Percentiles rank a stretch among this genome's conserved stretches.
Evolutionary conservation across 2,888 invertebrate genomes (phyloP).

Genomic region (Noctua comes): DNA sequence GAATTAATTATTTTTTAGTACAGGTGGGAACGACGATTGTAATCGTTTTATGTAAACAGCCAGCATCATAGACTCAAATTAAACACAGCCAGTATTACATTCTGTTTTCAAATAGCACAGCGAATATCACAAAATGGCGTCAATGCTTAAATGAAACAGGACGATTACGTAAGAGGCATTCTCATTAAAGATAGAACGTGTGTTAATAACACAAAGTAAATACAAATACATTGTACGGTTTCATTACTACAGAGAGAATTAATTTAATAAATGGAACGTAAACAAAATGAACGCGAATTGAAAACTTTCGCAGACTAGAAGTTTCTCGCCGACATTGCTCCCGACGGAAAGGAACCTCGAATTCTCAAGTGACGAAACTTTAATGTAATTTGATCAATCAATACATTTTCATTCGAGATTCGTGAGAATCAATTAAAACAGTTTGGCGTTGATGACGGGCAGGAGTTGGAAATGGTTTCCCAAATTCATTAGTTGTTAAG

Average conservation of each 20-base stretch:
- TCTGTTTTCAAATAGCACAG: constrained; percentile 6
- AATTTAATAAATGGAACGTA: constrained; percentile 57
- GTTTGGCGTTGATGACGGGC: constrained; percentile 50
- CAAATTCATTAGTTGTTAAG: constrained; percentile 48
- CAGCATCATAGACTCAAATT: constrained; percentile 6
- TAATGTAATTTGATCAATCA: constrained; percentile 53
- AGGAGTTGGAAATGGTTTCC: constrained; percentile 44
- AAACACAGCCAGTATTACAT: constrained; percentile 1
- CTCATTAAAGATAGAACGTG: constrained; percentile 33
- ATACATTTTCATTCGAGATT: constrained; percentile 51
- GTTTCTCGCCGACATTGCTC: constrained; percentile 35
- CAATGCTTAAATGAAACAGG: constrained; percentile 29
- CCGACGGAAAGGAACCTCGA: constrained; percentile 25
- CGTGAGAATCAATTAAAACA: constrained; percentile 63
- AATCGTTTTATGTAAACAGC: not conserved
- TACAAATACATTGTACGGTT: constrained; percentile 41
- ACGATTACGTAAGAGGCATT: constrained; percentile 21
- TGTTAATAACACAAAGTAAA: constrained; percentile 49
- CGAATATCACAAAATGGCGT: constrained; percentile 22
- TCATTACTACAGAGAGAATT: constrained; percentile 43
- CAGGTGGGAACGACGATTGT: not conserved
- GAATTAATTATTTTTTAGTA: not conserved
- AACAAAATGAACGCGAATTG: constrained; percentile 50
- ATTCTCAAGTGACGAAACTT: constrained; percentile 45
- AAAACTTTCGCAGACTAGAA: constrained; percentile 47